phyloP scores from a whole-genome alignment of 2,888 invertebrate species.

The Macrophya annulata region DNA sequence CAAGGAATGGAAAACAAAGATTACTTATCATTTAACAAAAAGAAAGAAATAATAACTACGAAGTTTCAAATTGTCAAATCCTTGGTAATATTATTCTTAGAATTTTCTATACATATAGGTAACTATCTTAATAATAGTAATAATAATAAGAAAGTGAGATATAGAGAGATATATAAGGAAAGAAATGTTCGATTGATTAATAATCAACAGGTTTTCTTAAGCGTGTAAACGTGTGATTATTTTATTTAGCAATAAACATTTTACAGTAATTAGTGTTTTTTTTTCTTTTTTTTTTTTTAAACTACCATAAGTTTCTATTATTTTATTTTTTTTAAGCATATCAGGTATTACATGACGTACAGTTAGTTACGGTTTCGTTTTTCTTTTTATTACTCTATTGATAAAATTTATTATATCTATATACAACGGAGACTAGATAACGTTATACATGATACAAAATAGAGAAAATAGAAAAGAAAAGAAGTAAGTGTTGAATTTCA shows the following conservation, averaged over 20 bases:
- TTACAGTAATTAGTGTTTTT: slow-evolving; percentile 35
- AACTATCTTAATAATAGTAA: neutral
- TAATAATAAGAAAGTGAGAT: neutral
- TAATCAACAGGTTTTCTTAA: slow-evolving; percentile 2
- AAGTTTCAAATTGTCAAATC: neutral
- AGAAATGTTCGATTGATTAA: neutral
- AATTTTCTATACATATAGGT: neutral
- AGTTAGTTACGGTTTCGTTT: neutral
- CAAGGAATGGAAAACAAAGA: neutral
- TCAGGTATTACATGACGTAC: slow-evolving; percentile 1
- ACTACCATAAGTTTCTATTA: neutral
- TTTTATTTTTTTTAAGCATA: neutral
- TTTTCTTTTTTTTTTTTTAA: neutral
- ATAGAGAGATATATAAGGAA: neutral
- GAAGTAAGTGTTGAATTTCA: neutral
- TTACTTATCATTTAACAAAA: neutral
- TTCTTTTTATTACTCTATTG: neutral
- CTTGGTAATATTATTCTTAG: neutral
- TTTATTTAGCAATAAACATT: slow-evolving; percentile 31
- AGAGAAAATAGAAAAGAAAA: no score
- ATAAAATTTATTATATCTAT: neutral
- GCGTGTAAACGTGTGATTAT: slow-evolving; percentile 38
- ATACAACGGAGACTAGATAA: neutral
- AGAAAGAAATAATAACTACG: neutral
- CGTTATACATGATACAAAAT: neutral